These are phyloP conservation scores for Odocoileus virginianus DNA, from an alignment of 2,113 vertebrate species.

Conservation along the genomic window DNA sequence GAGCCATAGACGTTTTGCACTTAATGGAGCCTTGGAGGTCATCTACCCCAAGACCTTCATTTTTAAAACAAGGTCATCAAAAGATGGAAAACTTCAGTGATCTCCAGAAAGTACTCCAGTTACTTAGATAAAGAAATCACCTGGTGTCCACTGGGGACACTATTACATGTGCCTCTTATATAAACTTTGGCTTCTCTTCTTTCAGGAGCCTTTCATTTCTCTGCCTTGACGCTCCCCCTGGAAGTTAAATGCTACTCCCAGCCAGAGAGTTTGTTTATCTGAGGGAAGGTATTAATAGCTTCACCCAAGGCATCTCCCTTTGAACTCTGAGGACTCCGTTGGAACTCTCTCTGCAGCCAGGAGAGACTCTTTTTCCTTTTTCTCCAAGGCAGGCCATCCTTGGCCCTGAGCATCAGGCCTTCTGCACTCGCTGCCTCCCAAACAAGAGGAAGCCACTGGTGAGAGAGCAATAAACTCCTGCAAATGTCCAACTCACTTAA, in stretches of 20 bases:
- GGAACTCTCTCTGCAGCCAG: neutral
- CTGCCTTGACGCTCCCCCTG: neutral
- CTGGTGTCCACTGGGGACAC: neutral
- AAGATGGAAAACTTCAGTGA: neutral
- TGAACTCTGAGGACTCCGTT: neutral
- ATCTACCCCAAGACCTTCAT: neutral
- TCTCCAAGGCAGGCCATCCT: neutral
- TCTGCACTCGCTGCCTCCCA: neutral
- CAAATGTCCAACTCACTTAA: neutral
- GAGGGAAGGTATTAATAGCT: neutral
- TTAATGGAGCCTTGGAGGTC: neutral
- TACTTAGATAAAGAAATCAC: neutral
- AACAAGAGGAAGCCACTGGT: neutral
- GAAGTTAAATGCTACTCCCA: neutral
- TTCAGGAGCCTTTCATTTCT: constrained; percentile 5
- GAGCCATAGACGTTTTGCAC: neutral
- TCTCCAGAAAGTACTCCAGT: neutral
- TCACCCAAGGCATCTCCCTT: neutral
- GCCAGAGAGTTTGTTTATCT: neutral
- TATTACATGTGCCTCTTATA: neutral
- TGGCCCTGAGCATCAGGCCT: neutral
- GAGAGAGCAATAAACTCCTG: neutral
- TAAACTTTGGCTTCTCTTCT: neutral
- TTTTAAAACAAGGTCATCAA: constrained; percentile 23
- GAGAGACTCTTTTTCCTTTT: neutral